Percentiles rank a stretch among this genome's conserved stretches.
phyloP scores from a whole-genome alignment of 2,888 invertebrate genomes.

The Blomia tropicalis region DNA sequence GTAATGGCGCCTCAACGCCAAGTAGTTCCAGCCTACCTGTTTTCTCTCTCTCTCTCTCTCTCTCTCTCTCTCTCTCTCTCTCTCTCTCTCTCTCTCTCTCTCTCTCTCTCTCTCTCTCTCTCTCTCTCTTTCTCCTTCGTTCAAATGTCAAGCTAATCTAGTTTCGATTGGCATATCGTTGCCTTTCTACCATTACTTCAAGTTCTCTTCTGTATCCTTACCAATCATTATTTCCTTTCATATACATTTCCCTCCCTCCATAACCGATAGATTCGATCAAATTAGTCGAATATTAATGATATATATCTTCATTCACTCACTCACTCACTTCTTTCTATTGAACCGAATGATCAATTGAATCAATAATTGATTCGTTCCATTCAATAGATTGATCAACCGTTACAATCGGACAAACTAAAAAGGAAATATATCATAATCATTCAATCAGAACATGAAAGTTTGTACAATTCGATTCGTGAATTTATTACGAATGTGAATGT shows the following conservation, averaged over 20 bases:
- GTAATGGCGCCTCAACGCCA: neutral
- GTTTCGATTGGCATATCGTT: slow-evolving; percentile 15
- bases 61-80: neutral
- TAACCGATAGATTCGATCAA: neutral
- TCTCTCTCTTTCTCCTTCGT: neutral
- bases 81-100: neutral
- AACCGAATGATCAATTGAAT: too few species aligned
- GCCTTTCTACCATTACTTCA: neutral
- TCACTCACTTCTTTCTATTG: too few species aligned
- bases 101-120: neutral
- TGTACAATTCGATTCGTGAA: too few species aligned
- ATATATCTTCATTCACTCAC: neutral
- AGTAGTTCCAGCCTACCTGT: neutral
- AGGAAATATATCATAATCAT: too few species aligned
- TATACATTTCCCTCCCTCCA: neutral
- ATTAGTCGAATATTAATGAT: slow-evolving; percentile 10
- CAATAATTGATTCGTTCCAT: too few species aligned
- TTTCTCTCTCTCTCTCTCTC: neutral
- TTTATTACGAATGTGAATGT: too few species aligned
- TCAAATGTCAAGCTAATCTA: neutral
- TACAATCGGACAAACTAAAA: too few species aligned
- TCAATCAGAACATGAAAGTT: too few species aligned
- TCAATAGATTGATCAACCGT: too few species aligned
- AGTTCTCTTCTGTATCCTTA: neutral
- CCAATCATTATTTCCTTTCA: neutral